phyloP scores from a whole-genome alignment of 2,888 invertebrate genomes.

The Rhingia campestris region DNA sequence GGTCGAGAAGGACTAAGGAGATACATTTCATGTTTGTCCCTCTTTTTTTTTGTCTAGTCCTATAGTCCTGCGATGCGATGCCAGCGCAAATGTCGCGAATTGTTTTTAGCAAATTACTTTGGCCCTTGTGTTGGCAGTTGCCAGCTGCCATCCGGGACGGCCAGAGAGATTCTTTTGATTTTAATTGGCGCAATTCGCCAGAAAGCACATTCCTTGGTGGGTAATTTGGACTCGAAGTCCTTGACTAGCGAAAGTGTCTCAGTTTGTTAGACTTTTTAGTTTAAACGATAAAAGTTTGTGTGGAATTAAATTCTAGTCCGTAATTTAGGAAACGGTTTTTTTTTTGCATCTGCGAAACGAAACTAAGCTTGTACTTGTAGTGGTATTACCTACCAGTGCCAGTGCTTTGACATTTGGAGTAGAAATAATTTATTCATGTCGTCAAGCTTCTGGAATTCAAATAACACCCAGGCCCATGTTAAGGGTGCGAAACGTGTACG shows the following conservation, averaged over 20 bases:
- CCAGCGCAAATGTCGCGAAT: constrained; percentile 29
- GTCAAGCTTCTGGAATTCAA: not conserved
- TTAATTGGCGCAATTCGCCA: constrained; percentile 63
- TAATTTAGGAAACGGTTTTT: not conserved
- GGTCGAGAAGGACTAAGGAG: not conserved
- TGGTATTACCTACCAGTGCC: too few species aligned
- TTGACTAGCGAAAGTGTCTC: constrained; percentile 1
- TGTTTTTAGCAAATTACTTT: constrained; percentile 44
- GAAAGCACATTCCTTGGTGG: constrained; percentile 40
- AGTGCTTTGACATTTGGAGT: constrained; percentile 24
- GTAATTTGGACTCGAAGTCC: constrained; percentile 29
- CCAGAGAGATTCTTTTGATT: constrained; percentile 29
- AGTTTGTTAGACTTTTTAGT: constrained; percentile 9
- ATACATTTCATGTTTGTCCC: constrained; percentile 17
- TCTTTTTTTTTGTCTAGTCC: constrained; percentile 2
- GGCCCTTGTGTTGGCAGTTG: constrained; percentile 14
- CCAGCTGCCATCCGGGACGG: constrained; percentile 4
- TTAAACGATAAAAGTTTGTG: not conserved
- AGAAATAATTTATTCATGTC: constrained; percentile 14
- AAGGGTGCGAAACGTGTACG: too few species aligned
- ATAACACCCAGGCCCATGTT: not conserved
- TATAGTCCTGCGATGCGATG: not conserved
- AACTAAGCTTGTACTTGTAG: too few species aligned
- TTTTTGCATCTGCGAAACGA: not conserved
- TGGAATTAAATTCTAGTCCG: constrained; percentile 16